Conservation (phyloP, 2,113 vertebrate genomes). For the Nasalis larvatus region DNA sequence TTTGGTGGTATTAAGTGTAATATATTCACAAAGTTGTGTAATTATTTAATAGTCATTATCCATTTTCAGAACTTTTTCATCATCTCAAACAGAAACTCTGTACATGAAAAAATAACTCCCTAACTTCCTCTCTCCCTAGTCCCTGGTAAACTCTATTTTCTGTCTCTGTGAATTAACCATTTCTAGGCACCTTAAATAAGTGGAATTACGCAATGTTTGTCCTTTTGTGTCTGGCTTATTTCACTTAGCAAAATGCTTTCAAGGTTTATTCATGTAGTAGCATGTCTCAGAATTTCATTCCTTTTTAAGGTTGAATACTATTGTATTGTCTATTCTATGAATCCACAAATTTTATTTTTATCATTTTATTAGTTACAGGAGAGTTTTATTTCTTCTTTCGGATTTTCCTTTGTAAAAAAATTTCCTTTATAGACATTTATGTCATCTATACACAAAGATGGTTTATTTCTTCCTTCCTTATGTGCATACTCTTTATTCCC, state of each 20-base stretch:
- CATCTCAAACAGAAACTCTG: not conserved
- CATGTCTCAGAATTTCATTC: not conserved
- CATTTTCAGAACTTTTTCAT: not conserved
- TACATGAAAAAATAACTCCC: not conserved
- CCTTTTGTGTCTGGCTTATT: not conserved
- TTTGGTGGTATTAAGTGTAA: not conserved
- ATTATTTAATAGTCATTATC: not conserved
- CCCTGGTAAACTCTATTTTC: not conserved
- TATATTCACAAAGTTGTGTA: not conserved
- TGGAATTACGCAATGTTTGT: not conserved
- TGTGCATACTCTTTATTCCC: not conserved
- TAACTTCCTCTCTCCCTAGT: not conserved
- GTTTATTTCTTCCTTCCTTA: not conserved
- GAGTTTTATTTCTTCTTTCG: not conserved
- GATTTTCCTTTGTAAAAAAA: not conserved
- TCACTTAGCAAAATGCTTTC: not conserved
- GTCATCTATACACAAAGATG: not conserved
- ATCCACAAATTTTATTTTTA: not conserved
- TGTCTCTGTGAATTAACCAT: not conserved
- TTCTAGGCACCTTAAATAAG: not conserved
- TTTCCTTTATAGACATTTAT: not conserved
- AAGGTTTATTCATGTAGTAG: not conserved
- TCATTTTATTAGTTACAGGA: not conserved
- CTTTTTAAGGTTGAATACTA: not conserved
- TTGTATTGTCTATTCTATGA: not conserved